A percentile compares a stretch with the other conserved stretches of the same genome.
Evolutionary conservation across 2,888 invertebrate species (phyloP).

Genomic region (Philereme vetulata): DNA sequence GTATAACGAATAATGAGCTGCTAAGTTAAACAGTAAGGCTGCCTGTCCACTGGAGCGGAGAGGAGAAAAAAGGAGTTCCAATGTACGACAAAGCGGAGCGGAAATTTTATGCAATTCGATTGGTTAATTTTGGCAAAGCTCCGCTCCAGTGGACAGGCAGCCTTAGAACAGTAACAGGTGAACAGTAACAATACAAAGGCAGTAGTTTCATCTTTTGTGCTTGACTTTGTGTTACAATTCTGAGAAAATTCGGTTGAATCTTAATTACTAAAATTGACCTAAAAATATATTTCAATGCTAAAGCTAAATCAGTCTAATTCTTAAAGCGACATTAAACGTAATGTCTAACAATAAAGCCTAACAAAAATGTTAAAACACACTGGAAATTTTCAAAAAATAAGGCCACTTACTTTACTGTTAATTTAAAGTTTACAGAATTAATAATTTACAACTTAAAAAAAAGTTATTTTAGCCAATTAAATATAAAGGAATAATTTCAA

Average conservation of each 20-base stretch:
- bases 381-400: slow-evolving; percentile 75
- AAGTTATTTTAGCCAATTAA: slow-evolving; percentile 26
- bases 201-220: slow-evolving; percentile 23
- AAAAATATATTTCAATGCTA: slow-evolving; percentile 80
- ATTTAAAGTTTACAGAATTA: slow-evolving; percentile 46
- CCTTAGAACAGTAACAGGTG: slow-evolving; percentile 36
- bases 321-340: slow-evolving; percentile 77
- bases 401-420: slow-evolving; percentile 66
- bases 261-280: slow-evolving; percentile 72
- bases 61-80: too few relatives aligned
- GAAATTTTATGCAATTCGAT: too few relatives aligned
- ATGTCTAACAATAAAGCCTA: slow-evolving; percentile 81
- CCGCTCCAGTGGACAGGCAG: slow-evolving; percentile 34
- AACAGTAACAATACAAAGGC: slow-evolving; percentile 28
- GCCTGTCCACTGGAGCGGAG: too few relatives aligned
- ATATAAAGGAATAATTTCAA: slow-evolving; percentile 37
- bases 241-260: slow-evolving; percentile 60
- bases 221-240: slow-evolving; percentile 31
- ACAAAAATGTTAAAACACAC: slow-evolving; percentile 75
- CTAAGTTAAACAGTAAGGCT: slow-evolving; percentile 37
- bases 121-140: too few relatives aligned
- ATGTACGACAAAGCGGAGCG: too few relatives aligned
- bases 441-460: slow-evolving; percentile 36
- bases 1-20: slow-evolving; percentile 38
- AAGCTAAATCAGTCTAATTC: slow-evolving; percentile 84